Evolutionary conservation across 2,888 invertebrate species (phyloP).

Genomic region (Andrena marginata): DNA sequence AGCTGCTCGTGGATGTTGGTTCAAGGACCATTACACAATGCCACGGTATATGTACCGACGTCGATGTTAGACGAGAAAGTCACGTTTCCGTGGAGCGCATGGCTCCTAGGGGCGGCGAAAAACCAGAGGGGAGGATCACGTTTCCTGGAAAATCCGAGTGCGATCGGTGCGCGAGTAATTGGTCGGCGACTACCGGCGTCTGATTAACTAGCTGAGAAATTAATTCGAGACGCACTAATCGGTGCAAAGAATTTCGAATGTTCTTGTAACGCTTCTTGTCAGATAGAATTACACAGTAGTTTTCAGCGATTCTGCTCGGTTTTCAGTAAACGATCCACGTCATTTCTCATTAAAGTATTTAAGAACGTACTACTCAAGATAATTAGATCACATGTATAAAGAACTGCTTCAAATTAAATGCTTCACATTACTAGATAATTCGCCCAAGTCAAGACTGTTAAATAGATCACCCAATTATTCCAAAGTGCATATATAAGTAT

Average conservation of each 20-base stretch:
- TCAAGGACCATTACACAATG: slow-evolving; percentile 74
- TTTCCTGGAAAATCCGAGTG: slow-evolving; percentile 43
- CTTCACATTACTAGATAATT: no score
- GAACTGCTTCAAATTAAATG: not conserved
- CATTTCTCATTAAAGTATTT: not conserved
- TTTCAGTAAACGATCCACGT: not conserved
- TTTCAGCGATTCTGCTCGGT: not conserved
- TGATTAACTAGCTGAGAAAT: slow-evolving; percentile 12
- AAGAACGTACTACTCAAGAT: not conserved
- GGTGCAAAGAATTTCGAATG: slow-evolving; percentile 1
- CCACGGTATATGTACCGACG: slow-evolving; percentile 53
- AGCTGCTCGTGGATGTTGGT: slow-evolving; percentile 70
- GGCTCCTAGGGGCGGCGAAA: slow-evolving; percentile 4
- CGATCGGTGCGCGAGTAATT: not conserved
- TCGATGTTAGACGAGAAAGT: slow-evolving; percentile 66
- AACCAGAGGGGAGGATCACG: slow-evolving; percentile 13
- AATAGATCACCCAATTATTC: no score
- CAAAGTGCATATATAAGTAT: no score
- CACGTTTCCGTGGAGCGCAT: slow-evolving; percentile 66
- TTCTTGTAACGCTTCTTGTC: slow-evolving; percentile 6
- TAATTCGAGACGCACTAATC: slow-evolving; percentile 4
- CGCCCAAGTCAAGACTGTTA: no score
- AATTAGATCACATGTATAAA: not conserved
- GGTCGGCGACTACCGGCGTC: not conserved
- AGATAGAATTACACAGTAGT: not conserved